Evolutionary conservation across 2,888 invertebrate genomes (phyloP).

Genomic region (Heliconius cydno): DNA sequence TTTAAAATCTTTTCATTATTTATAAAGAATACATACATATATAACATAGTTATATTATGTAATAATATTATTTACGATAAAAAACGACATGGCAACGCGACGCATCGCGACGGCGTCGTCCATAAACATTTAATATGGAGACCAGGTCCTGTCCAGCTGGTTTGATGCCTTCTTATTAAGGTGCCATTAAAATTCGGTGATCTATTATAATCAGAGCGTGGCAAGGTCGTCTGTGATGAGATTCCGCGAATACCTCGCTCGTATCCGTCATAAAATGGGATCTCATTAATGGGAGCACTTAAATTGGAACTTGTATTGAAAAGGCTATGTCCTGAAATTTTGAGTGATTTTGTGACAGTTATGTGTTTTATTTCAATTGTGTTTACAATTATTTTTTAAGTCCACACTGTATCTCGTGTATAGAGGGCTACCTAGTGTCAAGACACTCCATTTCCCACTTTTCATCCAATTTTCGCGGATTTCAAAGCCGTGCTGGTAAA

Average conservation of each 20-base stretch:
- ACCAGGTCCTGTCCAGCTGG: constrained; percentile 37
- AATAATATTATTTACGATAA: constrained; percentile 11
- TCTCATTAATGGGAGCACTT: constrained; percentile 21
- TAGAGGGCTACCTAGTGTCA: too few relatives aligned
- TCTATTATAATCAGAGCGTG: constrained; percentile 51
- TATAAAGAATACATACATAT: too few relatives aligned
- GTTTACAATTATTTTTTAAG: too few relatives aligned
- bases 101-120: constrained; percentile 30
- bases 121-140: constrained; percentile 32
- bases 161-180: constrained; percentile 39
- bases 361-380: neutral
- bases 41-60: neutral
- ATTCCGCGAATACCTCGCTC: constrained; percentile 49
- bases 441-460: too few relatives aligned
- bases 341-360: neutral
- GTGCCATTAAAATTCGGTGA: constrained; percentile 51
- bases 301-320: neutral
- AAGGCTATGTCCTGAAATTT: neutral
- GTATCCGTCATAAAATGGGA: constrained; percentile 43
- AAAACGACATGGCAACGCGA: constrained; percentile 40
- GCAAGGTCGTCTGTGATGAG: constrained; percentile 50
- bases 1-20: too few relatives aligned
- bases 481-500: too few relatives aligned
- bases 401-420: too few relatives aligned
- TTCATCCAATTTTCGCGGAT: too few relatives aligned